Evolutionary conservation across 2,113 vertebrate species (phyloP).

Genomic region (Muntiacus reevesi): DNA sequence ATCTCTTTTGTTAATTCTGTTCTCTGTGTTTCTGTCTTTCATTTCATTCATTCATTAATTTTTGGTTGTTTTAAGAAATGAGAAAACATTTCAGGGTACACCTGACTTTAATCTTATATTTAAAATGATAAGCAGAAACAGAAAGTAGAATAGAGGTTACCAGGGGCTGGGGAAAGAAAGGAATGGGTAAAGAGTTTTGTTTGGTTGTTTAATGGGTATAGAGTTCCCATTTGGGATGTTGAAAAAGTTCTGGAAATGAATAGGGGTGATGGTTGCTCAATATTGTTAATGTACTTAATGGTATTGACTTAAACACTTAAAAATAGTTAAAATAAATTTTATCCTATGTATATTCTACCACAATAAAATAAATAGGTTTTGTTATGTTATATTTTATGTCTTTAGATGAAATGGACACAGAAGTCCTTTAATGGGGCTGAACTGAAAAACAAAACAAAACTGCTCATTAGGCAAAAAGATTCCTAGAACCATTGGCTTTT

Average conservation of each 20-base stretch:
- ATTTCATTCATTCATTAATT: background rate
- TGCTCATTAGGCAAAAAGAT: background rate
- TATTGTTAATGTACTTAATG: background rate
- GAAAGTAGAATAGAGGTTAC: background rate
- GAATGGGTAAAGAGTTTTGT: background rate
- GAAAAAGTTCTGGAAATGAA: background rate
- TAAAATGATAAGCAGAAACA: background rate
- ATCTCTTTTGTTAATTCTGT: background rate
- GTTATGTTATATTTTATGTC: background rate
- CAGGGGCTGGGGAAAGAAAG: background rate
- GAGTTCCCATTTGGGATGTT: background rate
- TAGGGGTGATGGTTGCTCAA: background rate
- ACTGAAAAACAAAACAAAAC: background rate
- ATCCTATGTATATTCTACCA: background rate
- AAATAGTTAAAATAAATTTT: background rate
- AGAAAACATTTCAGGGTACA: background rate
- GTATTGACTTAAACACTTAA: background rate
- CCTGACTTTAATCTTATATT: background rate
- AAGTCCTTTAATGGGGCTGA: background rate
- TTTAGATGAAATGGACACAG: background rate
- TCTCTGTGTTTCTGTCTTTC: background rate
- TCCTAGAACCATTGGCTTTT: background rate
- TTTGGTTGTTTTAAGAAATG: slow-evolving; percentile 29
- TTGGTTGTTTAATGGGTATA: background rate
- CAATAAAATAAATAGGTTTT: background rate